Conservation (phyloP, 1,140 invertebrate genomes). For the Leguminivora glycinivorella region DNA sequence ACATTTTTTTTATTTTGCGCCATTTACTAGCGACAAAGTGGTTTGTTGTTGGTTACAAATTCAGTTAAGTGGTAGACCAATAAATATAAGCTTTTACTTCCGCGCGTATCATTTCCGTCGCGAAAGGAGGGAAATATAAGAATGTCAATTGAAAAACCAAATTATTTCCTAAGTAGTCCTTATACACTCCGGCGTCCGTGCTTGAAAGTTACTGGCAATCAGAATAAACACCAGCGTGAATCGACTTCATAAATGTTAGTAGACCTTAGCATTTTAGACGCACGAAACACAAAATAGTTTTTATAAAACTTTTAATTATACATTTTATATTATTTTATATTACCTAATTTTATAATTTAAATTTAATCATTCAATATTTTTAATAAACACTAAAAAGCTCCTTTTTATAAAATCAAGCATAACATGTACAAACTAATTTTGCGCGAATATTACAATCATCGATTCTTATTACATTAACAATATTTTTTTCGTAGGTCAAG, state of each 20-base stretch:
- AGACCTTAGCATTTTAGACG: conserved; percentile 46
- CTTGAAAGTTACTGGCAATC: not conserved
- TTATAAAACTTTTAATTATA: conserved; percentile 24
- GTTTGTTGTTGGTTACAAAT: too few relatives aligned
- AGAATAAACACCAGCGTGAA: not conserved
- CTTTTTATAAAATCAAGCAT: conserved; percentile 30
- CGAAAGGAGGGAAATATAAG: not conserved
- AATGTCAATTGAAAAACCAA: conserved; percentile 18
- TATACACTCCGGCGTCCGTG: not conserved
- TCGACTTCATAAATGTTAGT: conserved; percentile 37
- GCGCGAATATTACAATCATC: conserved; percentile 12
- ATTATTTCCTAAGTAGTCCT: not conserved
- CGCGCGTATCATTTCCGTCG: not conserved
- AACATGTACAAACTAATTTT: conserved; percentile 10
- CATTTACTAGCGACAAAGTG: too few relatives aligned
- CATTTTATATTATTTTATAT: not conserved
- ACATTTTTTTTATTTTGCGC: too few relatives aligned
- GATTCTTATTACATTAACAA: not conserved
- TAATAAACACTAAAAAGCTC: conserved; percentile 44
- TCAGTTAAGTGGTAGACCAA: too few relatives aligned
- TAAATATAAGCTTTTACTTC: not conserved
- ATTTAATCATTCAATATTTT: conserved; percentile 37
- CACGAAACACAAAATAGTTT: conserved; percentile 36
- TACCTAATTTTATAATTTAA: not conserved
- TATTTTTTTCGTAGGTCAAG: not conserved